Conservation (phyloP, 2,888 invertebrate genomes). For the Helicoverpa assulta region DNA sequence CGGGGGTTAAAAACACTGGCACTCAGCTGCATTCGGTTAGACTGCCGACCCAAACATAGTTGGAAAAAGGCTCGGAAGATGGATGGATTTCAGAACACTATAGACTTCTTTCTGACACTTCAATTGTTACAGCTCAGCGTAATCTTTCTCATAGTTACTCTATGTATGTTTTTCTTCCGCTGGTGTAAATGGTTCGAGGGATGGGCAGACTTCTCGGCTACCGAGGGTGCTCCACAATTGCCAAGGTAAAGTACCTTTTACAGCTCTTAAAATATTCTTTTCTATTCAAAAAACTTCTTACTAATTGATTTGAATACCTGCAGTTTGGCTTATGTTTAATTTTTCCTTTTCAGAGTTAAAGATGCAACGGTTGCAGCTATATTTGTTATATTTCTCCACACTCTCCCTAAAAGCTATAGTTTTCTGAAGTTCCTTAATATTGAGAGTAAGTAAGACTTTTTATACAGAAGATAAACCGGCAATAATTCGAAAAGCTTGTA, state of each 20-base stretch:
- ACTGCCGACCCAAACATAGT: too few species aligned
- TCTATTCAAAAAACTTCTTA: too few species aligned
- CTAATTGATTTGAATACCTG: slow-evolving; percentile 17
- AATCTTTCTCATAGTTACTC: slow-evolving; percentile 58
- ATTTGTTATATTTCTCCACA: slow-evolving; percentile 70
- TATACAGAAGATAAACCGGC: neutral
- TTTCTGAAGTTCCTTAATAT: slow-evolving; percentile 64
- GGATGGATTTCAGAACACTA: too few species aligned
- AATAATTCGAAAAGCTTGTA: too few species aligned
- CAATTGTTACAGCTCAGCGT: slow-evolving; percentile 67
- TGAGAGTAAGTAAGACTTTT: slow-evolving; percentile 68
- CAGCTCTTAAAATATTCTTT: too few species aligned
- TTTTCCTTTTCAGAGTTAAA: slow-evolving; percentile 69
- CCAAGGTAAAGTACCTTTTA: slow-evolving; percentile 5
- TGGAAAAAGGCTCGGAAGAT: too few species aligned
- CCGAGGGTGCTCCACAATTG: slow-evolving; percentile 15
- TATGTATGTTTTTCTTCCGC: slow-evolving; percentile 65
- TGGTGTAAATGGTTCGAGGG: slow-evolving; percentile 69
- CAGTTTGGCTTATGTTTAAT: neutral
- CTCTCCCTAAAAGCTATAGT: slow-evolving; percentile 69
- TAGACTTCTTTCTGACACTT: too few species aligned
- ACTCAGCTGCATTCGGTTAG: too few species aligned
- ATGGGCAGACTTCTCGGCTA: slow-evolving; percentile 64
- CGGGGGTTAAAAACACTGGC: too few species aligned
- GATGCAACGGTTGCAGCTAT: slow-evolving; percentile 75